Base-by-base conservation (phyloP, 2,113 vertebrate genomes). In the Pygoscelis antarcticus region DNA sequence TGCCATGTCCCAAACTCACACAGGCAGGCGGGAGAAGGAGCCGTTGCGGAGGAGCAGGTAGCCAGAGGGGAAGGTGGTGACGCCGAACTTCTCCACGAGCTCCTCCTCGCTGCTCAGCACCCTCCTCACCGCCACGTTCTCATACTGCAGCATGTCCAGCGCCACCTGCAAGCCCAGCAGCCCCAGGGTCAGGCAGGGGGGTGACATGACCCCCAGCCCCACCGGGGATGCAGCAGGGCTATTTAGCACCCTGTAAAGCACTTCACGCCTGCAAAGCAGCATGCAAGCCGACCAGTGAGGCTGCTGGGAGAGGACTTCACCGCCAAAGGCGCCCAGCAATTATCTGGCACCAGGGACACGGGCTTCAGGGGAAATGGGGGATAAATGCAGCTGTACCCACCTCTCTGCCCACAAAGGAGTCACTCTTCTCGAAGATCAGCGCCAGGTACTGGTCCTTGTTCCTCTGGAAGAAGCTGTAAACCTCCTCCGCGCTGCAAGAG, bases 361-460 rank as follows among this genome's bases (percentile, higher is more conserved):
- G 11, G 46, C 40, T 54, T 70, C 27, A 30, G 36, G 22, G 51
- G 26, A 65, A 49, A n/a, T 1, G 13, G 32, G 36, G 32, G 40
- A 61, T 32, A 38, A 71, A 52, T 0, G 2, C 22, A 74, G 65
- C 58, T n/a, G 9, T 27, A 72, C 95, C 97, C 97, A 99, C 99
- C 99, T 99, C 99, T 98, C 99, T 97, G 83, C 99, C 99, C 70
- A 99, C 55, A 1, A 99, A 99, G 40, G 99, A 99, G 40, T 88
- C 30, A 2, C 95, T 87, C 3, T 97, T 93, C 91, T 99, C 99
- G 6, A 99, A 99, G 96, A 99, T 98, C 97, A 99, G 93, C 1
- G 98, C 99, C 97, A 99, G 93, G 93, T 99, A 98, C 14, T 95
- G 90, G 55, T 98, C 98, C 4, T 78, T 96, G 96, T 98, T 99